These are phyloP conservation scores for Rhizomys pruinosus DNA, from an alignment of 2,113 vertebrate species.

Conservation along the genomic window DNA sequence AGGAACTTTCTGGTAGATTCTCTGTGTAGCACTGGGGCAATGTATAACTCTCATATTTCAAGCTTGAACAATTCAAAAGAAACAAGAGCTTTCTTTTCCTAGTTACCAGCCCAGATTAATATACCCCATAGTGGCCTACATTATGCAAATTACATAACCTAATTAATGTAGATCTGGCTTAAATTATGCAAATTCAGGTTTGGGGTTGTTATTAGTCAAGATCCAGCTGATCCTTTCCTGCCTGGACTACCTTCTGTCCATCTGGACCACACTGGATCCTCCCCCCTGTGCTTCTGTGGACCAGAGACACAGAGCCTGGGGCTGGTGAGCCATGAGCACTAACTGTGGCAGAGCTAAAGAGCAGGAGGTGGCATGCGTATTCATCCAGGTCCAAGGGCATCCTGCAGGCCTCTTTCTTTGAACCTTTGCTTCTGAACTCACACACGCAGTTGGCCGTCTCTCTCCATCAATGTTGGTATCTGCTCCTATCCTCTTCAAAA, in stretches of 20 bases:
- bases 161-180: constrained; percentile 56
- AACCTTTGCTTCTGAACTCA: neutral
- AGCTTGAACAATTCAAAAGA: constrained; percentile 41
- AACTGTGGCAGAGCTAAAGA: neutral
- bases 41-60: neutral
- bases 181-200: constrained; percentile 60
- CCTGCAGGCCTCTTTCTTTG: fast-evolving
- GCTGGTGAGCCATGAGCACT: neutral
- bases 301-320: neutral
- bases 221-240: constrained; percentile 31
- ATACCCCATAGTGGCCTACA: neutral
- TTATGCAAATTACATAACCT: constrained; percentile 54
- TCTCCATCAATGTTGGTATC: neutral
- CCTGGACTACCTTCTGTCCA: neutral
- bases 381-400: too few relatives aligned
- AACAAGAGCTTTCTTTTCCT: constrained; percentile 36
- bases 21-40: neutral
- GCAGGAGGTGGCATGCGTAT: neutral
- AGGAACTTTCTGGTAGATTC: neutral
- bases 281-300: neutral
- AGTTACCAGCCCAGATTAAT: constrained; percentile 48
- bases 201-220: constrained; percentile 42
- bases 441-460: neutral
- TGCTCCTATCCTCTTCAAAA: neutral
- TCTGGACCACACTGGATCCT: neutral